A percentile compares a stretch with the other conserved stretches of the same genome.
phyloP scores from a whole-genome alignment of 2,113 vertebrate species.

The Rutilus rutilus region DNA sequence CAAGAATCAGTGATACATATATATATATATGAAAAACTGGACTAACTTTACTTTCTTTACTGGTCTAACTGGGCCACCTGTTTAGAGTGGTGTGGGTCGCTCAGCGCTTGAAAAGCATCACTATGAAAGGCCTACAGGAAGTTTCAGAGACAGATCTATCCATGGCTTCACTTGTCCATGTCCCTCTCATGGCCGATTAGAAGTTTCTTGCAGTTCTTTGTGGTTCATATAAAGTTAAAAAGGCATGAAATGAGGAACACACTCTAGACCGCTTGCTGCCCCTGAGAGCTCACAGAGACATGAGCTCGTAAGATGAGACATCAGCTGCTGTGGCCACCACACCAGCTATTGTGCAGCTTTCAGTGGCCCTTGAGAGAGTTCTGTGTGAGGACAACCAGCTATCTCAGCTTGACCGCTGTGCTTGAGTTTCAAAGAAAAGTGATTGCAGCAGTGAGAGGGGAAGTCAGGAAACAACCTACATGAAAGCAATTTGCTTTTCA shows the following conservation, averaged over 20 bases:
- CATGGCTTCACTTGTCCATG: not conserved
- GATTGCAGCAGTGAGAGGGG: not conserved
- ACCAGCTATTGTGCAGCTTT: not conserved
- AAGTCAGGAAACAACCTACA: not conserved
- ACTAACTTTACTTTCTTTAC: too few species aligned
- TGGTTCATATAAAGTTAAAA: conserved; percentile 48
- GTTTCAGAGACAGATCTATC: conserved; percentile 15
- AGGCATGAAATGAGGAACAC: conserved; percentile 47
- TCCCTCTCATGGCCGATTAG: conserved; percentile 39
- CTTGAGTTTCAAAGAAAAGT: not conserved
- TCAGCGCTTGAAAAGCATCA: not conserved
- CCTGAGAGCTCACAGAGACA: conserved; percentile 23
- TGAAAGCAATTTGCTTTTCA: conserved; percentile 33
- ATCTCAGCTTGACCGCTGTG: not conserved
- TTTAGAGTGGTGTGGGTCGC: not conserved
- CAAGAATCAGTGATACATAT: too few species aligned
- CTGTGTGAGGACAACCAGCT: not conserved
- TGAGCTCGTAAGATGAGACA: conserved; percentile 5
- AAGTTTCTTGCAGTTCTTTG: conserved; percentile 34
- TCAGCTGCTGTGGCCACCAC: not conserved
- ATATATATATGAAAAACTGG: too few species aligned
- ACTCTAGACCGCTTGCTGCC: conserved; percentile 3
- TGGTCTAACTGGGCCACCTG: not conserved
- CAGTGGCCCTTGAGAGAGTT: not conserved
- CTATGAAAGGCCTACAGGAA: not conserved